phyloP scores from a whole-genome alignment of 2,113 vertebrate species.

The Mobula hypostoma region DNA sequence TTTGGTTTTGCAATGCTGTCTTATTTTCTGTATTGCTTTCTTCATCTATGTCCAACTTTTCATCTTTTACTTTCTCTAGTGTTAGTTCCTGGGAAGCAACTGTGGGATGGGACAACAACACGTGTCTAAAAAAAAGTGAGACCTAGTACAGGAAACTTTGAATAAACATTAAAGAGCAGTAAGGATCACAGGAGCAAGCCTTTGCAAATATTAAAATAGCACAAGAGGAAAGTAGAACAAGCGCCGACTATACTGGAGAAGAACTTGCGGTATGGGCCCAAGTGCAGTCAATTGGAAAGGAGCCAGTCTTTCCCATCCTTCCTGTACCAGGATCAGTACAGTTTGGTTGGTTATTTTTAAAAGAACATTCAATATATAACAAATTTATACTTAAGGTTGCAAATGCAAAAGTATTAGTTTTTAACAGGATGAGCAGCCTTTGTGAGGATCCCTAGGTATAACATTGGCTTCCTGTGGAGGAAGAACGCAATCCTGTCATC shows the following conservation, averaged over 20 bases:
- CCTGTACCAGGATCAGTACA: conserved; percentile 6
- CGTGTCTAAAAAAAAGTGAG: background rate
- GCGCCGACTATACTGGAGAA: background rate
- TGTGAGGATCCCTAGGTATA: background rate
- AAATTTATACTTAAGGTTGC: background rate
- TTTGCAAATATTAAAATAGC: background rate
- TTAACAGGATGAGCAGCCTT: background rate
- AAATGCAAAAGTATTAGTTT: background rate
- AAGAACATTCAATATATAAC: background rate
- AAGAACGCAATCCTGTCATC: background rate
- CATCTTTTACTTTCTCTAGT: too few relatives aligned
- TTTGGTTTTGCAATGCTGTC: background rate
- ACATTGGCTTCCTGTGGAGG: background rate
- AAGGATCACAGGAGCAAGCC: background rate
- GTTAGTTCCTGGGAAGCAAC: background rate
- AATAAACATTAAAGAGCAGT: background rate
- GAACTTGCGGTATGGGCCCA: background rate
- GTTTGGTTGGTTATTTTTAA: background rate
- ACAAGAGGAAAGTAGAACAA: background rate
- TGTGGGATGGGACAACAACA: background rate
- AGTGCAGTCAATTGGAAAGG: background rate
- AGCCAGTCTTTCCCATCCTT: background rate
- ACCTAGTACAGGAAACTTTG: background rate
- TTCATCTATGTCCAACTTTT: background rate
- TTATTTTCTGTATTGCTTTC: background rate